These are phyloP conservation scores for Stegostoma tigrinum DNA, from an alignment of 2,113 vertebrate species.

Conservation along the genomic window DNA sequence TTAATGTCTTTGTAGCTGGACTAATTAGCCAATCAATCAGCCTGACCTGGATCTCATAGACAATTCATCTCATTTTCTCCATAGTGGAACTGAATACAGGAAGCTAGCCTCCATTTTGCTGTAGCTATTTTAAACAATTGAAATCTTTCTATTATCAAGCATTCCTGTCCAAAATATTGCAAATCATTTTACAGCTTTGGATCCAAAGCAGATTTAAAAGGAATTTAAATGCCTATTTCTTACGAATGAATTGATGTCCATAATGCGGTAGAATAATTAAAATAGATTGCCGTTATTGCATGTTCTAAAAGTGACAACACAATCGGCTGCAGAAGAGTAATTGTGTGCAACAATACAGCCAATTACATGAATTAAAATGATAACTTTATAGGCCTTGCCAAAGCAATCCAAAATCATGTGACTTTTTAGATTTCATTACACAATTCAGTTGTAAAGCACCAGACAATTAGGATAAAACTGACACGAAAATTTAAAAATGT, in stretches of 20 bases:
- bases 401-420: neutral
- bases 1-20: neutral
- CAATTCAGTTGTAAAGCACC: neutral
- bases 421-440: neutral
- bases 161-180: neutral
- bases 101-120: neutral
- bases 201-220: neutral
- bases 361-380: constrained; percentile 15
- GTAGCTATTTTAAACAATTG: neutral
- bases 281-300: neutral
- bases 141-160: neutral
- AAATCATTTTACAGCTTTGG: neutral
- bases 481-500: neutral
- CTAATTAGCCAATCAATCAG: neutral
- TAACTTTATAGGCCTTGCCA: neutral
- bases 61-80: neutral
- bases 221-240: neutral
- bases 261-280: neutral
- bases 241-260: neutral
- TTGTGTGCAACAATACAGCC: neutral
- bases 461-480: neutral
- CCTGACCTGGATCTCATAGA: neutral
- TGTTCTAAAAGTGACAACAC: neutral
- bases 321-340: neutral
- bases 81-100: neutral